These are phyloP conservation scores for Thunnus albacares DNA, from an alignment of 2,797 vertebrate genomes.

Conservation along the genomic window DNA sequence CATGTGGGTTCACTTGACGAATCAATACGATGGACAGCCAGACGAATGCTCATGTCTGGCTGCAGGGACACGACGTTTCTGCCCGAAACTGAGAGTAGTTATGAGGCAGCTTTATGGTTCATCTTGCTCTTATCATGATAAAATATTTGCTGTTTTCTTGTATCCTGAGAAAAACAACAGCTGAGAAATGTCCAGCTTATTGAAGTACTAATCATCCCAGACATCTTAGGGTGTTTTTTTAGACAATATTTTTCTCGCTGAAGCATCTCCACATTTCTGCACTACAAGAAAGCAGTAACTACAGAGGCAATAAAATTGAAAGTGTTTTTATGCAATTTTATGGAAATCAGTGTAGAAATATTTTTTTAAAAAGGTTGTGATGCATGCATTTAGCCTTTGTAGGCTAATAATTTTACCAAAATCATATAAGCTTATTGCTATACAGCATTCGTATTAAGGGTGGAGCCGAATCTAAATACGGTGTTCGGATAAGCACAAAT, in stretches of 20 bases:
- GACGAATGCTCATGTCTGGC: slow-evolving; percentile 56
- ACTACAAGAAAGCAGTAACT: neutral
- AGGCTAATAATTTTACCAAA: too few relatives aligned
- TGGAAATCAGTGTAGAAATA: too few relatives aligned
- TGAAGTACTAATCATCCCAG: neutral
- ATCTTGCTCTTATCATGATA: slow-evolving; percentile 6
- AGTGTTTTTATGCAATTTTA: too few relatives aligned
- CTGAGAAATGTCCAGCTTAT: neutral
- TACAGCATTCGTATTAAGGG: too few relatives aligned
- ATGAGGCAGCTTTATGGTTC: slow-evolving; percentile 25
- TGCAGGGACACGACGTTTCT: slow-evolving; percentile 34
- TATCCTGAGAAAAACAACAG: neutral
- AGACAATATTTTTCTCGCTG: neutral
- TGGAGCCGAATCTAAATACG: too few relatives aligned
- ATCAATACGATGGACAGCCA: slow-evolving; percentile 62
- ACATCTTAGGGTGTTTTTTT: neutral
- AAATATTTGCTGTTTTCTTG: slow-evolving; percentile 18
- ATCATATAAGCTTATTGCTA: too few relatives aligned
- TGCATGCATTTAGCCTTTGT: too few relatives aligned
- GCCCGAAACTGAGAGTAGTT: slow-evolving; percentile 15
- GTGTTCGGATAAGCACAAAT: too few relatives aligned
- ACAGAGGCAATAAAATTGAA: neutral
- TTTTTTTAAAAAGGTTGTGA: too few relatives aligned
- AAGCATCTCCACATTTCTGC: neutral
- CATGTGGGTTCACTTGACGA: slow-evolving; percentile 51